Evolutionary conservation across 2,797 vertebrate genomes (phyloP), one percentile per base, ranked within the genome.

Genomic region (Helarctos malayanus): DNA sequence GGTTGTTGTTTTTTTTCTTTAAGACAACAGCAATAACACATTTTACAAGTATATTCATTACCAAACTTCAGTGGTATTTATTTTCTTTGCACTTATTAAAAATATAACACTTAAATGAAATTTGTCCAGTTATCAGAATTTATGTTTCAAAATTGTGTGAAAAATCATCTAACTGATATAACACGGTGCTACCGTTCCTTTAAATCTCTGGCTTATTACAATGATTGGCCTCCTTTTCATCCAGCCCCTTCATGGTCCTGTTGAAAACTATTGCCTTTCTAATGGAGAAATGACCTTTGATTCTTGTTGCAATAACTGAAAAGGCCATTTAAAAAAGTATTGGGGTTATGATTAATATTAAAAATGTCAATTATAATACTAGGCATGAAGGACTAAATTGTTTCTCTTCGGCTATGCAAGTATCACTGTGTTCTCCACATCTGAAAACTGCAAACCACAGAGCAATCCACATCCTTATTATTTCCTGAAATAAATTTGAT

Each of bases 401-500:
- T 59, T 86, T 87, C 25, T 83, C 52, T 89, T 84, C 73, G 59
- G 13, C 27, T 76, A 3, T 18, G 23, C 52, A 81, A 49, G 11
- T 65, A 57, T 29, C 12, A 38, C 12, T 54, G 47, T 87, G 49
- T 88, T 84, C 35, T 94, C 45, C 78, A 94, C 52, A 97, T 94
- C 52, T 81, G 57, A 95, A 97, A 95, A 65, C 68, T 59, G 32
- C 54, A 92, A 89, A 79, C 91, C 69, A 89, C 27, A 84, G 18
- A 56, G 83, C 49, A 81, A 32, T 88, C 25, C 49, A 88, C 65
- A 93, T 80, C 52, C 56, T 35, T 84, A 35, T 90, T 61, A 78
- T 41, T 90, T 88, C 54, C 63, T 93, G n/a, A 94, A 88, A 92
- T 89, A 63, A 95, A 94, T 92, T 59, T 87, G 59, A 96, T 90